These are phyloP conservation scores for Nymphalis urticae DNA, from an alignment of 2,888 invertebrate genomes.

Conservation along the genomic window DNA sequence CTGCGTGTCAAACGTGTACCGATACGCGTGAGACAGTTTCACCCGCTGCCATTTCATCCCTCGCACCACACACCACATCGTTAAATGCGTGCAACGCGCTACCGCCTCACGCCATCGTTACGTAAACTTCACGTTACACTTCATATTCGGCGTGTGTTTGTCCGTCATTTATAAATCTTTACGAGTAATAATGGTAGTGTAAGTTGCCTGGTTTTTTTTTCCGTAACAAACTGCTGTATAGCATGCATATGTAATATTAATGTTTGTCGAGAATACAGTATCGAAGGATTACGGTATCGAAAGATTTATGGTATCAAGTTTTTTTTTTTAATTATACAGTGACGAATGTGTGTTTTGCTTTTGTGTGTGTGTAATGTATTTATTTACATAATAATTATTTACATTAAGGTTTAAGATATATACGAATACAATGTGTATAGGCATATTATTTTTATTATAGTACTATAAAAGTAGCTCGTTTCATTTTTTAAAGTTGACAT, in stretches of 20 bases:
- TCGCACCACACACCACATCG: slow-evolving; percentile 12
- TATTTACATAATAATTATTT: too few species aligned
- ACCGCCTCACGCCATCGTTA: slow-evolving; percentile 40
- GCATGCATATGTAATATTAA: slow-evolving; percentile 3
- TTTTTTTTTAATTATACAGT: too few species aligned
- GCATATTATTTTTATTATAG: too few species aligned
- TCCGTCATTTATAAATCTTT: slow-evolving; percentile 30
- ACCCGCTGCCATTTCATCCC: background rate
- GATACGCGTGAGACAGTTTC: background rate
- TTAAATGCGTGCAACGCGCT: slow-evolving; percentile 34
- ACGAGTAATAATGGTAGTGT: slow-evolving; percentile 8
- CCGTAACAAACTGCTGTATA: slow-evolving; percentile 8
- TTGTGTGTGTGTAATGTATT: too few species aligned
- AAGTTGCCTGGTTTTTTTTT: slow-evolving; percentile 14
- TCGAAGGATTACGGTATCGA: too few species aligned
- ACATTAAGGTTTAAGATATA: too few species aligned
- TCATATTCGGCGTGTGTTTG: slow-evolving; percentile 31
- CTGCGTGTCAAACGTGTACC: too few species aligned
- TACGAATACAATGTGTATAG: too few species aligned
- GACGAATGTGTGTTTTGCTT: too few species aligned
- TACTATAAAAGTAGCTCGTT: too few species aligned
- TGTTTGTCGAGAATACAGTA: background rate
- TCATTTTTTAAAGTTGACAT: background rate
- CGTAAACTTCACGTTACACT: slow-evolving; percentile 39
- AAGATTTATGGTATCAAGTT: too few species aligned